Conservation (phyloP, 2,113 vertebrate genomes). For the Sialia sialis region DNA sequence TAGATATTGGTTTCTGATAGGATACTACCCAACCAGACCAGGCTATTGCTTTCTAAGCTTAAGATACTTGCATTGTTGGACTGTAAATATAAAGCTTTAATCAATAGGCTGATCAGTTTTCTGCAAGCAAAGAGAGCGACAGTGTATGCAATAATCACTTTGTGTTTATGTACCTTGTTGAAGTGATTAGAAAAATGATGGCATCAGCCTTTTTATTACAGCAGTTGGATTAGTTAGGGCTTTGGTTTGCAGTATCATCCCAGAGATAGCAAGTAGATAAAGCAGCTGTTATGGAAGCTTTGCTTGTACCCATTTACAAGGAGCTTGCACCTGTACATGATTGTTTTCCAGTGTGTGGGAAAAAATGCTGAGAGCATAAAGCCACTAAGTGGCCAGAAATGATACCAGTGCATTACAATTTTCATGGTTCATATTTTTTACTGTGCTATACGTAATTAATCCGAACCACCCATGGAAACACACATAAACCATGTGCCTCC, state of each 20-base stretch:
- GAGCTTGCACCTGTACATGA: not conserved
- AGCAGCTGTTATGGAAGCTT: slow-evolving; percentile 8
- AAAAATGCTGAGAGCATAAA: not conserved
- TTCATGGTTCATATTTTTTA: slow-evolving; percentile 10
- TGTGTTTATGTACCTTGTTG: slow-evolving; percentile 9
- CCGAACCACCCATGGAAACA: not conserved
- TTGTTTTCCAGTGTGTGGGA: not conserved
- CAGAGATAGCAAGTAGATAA: not conserved
- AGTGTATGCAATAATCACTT: not conserved
- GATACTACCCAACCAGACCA: not conserved
- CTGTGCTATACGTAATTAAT: not conserved
- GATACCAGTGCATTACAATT: not conserved
- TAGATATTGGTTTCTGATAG: not conserved
- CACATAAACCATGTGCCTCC: not conserved
- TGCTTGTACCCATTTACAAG: not conserved
- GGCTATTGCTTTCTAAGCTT: not conserved
- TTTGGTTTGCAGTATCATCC: not conserved
- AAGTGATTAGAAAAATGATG: slow-evolving; percentile 23
- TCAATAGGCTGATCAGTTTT: slow-evolving; percentile 9
- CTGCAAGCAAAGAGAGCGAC: not conserved
- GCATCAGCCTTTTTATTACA: slow-evolving; percentile 30
- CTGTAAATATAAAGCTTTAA: not conserved
- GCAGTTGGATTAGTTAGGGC: slow-evolving; percentile 6
- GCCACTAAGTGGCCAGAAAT: not conserved
- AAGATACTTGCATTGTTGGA: not conserved